Base-by-base conservation (phyloP, 2,888 invertebrate species). In the Dryocosmus kuriphilus region DNA sequence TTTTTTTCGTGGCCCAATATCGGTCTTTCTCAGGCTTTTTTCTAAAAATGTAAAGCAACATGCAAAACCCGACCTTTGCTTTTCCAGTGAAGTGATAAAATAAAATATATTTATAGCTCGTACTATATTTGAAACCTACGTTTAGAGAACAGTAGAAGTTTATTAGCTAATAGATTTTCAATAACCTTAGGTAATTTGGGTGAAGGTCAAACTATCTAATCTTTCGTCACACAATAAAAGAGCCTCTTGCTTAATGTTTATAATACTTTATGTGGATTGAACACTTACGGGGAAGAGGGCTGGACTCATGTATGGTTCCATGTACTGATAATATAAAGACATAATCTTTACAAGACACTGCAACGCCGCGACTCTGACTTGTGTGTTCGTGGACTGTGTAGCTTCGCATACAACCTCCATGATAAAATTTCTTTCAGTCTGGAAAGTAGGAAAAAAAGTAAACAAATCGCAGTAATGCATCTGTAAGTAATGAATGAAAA, bases 381-480 rank as follows among this genome's bases (percentile, higher is more conserved):
- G 96, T 79, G 96, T 96, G 89, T 99, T 98, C 74, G 94, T 92
- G 8, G 97, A 98, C 92, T 99, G 99, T 1, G 99, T 99, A 4
- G 99, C 98, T 93, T 99, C 98, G 93, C 99, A 99, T 9, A 99
- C 99, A 75, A 98, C 98, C 93, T 99, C 98, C 99, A 99, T 99
- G 77, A 99, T 99, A 91, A 98, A 98, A 92, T 99, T 98, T 83
- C 99, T 94, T 92, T 99, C 99, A 78, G 96, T 95, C 94, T 95
- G 85, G 57, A 86, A 86, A 38, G 84, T 16, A 77, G 55, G 65
- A 74, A 41, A 27, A 27, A 27, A 35, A 0, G 19, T 74, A 16
- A 35, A 30, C n/a, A 74, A 74, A 24, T 24, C 7, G 7, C 3
- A 30, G 0, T 55, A 51, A 24, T 55, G 16, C 27, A 9, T 8